Evolutionary conservation across 2,797 vertebrate species (phyloP), one percentile per base, ranked within the genome.

Genomic region (Furcifer pardalis): DNA sequence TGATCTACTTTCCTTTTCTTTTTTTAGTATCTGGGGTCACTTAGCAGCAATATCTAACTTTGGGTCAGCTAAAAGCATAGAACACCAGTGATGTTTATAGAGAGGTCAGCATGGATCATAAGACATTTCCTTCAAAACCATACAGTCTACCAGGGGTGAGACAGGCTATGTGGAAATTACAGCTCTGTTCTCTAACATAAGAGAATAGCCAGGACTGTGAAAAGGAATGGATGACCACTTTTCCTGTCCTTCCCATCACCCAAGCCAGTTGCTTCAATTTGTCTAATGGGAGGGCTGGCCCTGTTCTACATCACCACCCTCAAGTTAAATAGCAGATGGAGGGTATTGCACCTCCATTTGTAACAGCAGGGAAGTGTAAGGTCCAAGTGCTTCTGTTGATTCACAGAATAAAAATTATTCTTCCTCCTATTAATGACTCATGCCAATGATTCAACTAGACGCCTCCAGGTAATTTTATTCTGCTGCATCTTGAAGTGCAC

Each of bases 401-500:
- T 94, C 49, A 75, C 84, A 94, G 94, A 90, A 88, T 91, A 91
- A 88, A 92, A 82, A 82, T 71, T 46, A 79, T 27, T 86, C 84
- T 84, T 90, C 84, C 83, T 65, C 86, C 88, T 91, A n/a, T 83
- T 86, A 63, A 69, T 94, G 92, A 94, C 84, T 94, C 91, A 93
- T 73, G 40, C 65, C 84, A 89, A 84, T 93, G 92, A 93, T 59
- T 93, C 93, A 79, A 7, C 62, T 27, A 90, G 82, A 92, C 81
- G 84, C 83, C 83, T 79, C 32, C 27, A 72, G 56, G 9, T 84
- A 37, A 79, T 79, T 79, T 49, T 42, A 79, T 79, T 79, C 68
- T 72, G 42, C 59, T 35, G 25, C 42, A 49, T 78, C 21, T 68
- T 27, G 37, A 84, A 84, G 63, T 78, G 89, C 87, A 35, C 8